Percentiles rank a stretch among this genome's conserved stretches.
Conservation (phyloP, 2,888 invertebrate genomes). For the Argyra leucocephala region DNA sequence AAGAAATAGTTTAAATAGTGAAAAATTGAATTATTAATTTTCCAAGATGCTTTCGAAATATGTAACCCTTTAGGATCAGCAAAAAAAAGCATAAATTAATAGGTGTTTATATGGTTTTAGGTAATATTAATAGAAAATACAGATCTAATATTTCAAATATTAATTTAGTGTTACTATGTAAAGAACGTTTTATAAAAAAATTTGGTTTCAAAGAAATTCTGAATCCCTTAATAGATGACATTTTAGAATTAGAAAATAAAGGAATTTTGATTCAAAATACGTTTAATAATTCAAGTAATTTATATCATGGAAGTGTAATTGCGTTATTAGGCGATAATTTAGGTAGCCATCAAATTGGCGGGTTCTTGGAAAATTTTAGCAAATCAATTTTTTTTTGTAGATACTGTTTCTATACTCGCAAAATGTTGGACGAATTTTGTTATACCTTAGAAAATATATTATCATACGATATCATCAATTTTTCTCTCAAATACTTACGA, state of each 20-base stretch:
- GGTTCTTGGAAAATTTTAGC: conserved; percentile 23
- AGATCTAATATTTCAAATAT: too few species aligned
- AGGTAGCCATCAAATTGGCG: conserved; percentile 24
- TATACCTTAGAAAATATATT: conserved; percentile 28
- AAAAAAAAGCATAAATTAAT: too few species aligned
- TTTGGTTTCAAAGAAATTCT: too few species aligned
- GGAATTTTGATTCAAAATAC: conserved; percentile 14
- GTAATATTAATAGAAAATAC: too few species aligned
- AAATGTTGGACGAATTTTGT: conserved; percentile 14
- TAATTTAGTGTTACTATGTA: too few species aligned
- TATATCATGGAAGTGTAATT: conserved; percentile 15
- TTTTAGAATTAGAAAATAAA: conserved; percentile 19
- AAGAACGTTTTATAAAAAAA: too few species aligned
- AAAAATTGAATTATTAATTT: too few species aligned
- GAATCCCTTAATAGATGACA: too few species aligned
- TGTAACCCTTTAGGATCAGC: too few species aligned
- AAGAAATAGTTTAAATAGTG: too few species aligned
- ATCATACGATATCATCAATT: conserved; percentile 25
- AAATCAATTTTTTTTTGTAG: conserved; percentile 20
- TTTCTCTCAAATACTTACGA: conserved; percentile 16
- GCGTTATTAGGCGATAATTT: conserved; percentile 23
- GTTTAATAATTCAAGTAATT: conserved; percentile 9
- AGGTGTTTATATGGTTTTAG: too few species aligned
- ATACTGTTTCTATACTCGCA: conserved; percentile 12
- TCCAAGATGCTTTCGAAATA: too few species aligned